A percentile compares a stretch with the other conserved stretches of the same genome.
Conservation (phyloP, 1,140 invertebrate genomes). For the Scylla paramamosain region DNA sequence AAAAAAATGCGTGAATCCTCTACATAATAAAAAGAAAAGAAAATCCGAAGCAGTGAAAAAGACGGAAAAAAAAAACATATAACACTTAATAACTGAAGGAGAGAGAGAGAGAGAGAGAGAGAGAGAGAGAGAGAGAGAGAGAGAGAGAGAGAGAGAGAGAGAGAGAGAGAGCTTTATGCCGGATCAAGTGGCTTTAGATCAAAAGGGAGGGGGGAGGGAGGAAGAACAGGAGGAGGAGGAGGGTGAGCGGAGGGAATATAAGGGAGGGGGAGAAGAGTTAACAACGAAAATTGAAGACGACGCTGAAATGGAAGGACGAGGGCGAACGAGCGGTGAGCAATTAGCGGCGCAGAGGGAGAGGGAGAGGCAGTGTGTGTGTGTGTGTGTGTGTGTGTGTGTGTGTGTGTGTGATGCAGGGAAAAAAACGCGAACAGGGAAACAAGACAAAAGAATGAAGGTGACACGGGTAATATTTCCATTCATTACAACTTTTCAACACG, state of each 20-base stretch:
- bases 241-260: background rate
- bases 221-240: no score
- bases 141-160: conserved; percentile 20
- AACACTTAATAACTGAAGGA: no score
- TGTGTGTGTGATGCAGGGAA: background rate
- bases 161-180: background rate
- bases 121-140: conserved; percentile 20
- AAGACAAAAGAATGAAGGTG: no score
- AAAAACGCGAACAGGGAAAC: background rate
- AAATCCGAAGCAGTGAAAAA: no score
- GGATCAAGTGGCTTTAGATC: conserved; percentile 21
- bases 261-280: background rate
- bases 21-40: no score
- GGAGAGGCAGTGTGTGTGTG: background rate
- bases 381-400: no score
- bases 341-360: background rate
- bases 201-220: background rate
- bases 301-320: background rate
- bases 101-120: background rate
- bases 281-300: conserved; percentile 22
- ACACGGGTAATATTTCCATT: no score
- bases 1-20: no score
- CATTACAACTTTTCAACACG: no score
- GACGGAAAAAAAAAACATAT: no score
- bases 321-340: background rate